These are phyloP conservation scores for Rhingia rostrata DNA, from an alignment of 2,888 invertebrate species.

Conservation along the genomic window DNA sequence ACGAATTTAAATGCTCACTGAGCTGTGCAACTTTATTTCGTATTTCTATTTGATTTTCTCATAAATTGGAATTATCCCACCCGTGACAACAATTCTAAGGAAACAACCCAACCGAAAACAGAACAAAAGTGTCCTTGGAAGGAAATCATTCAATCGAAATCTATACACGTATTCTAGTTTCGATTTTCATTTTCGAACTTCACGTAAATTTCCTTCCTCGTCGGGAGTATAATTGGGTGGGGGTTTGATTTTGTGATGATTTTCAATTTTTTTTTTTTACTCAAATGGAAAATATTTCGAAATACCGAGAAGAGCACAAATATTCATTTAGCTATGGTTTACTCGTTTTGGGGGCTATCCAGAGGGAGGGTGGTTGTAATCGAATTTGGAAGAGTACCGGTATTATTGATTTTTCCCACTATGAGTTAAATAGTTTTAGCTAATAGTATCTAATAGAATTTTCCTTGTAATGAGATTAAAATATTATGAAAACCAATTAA, in stretches of 20 bases:
- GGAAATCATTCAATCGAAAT: slow-evolving; percentile 1
- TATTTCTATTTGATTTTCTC: slow-evolving; percentile 5
- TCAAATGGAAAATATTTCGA: too few species aligned
- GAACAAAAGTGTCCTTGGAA: slow-evolving; percentile 4
- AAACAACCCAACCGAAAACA: background rate
- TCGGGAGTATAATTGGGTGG: background rate
- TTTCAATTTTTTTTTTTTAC: too few species aligned
- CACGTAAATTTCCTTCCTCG: background rate
- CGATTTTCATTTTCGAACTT: background rate
- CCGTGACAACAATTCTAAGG: background rate
- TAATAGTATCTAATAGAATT: too few species aligned
- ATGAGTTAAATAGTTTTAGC: too few species aligned
- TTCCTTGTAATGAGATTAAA: too few species aligned
- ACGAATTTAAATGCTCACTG: background rate
- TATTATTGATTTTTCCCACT: too few species aligned
- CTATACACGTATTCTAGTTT: background rate
- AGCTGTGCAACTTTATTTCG: slow-evolving; percentile 16
- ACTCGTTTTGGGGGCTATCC: too few species aligned
- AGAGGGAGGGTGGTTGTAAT: too few species aligned
- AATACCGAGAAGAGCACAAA: too few species aligned
- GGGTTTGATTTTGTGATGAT: slow-evolving; percentile 4
- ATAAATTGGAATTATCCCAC: slow-evolving; percentile 17
- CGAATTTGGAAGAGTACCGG: too few species aligned
- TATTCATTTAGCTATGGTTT: too few species aligned
- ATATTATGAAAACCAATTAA: too few species aligned